Evolutionary conservation across 2,113 vertebrate species (phyloP).

Genomic region (Leucosticte australis): DNA sequence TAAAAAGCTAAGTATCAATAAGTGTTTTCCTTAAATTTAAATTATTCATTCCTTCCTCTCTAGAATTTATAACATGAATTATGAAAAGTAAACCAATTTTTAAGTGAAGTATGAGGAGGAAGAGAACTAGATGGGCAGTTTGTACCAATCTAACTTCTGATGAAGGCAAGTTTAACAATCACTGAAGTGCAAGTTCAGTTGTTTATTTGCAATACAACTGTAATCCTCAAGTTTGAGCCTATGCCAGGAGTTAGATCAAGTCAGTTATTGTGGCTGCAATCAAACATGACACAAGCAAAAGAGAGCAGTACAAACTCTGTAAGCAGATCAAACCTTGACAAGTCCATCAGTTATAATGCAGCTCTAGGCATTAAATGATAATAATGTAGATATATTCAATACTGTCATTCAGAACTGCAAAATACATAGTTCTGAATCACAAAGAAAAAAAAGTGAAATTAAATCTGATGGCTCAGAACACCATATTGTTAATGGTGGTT

Average conservation of each 20-base stretch:
- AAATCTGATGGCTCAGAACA: conserved; percentile 2
- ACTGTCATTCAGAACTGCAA: background rate
- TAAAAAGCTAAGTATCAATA: background rate
- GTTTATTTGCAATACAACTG: background rate
- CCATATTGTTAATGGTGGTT: background rate
- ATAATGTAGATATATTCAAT: background rate
- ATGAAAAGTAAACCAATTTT: background rate
- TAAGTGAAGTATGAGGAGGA: background rate
- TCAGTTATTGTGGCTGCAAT: background rate
- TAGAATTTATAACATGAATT: background rate
- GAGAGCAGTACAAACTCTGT: background rate
- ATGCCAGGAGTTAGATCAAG: background rate
- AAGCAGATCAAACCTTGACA: background rate
- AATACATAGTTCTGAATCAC: background rate
- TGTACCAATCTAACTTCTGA: background rate
- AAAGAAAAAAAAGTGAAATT: background rate
- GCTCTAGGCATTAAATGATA: background rate
- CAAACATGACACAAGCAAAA: background rate
- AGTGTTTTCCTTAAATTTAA: background rate
- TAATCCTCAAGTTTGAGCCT: background rate
- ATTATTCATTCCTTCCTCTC: background rate
- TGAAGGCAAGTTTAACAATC: background rate
- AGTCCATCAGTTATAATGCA: background rate
- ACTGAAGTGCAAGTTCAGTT: background rate
- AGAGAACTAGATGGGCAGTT: background rate